Evolutionary conservation across 1,140 invertebrate genomes (phyloP).

Genomic region (Octopus bimaculoides): DNA sequence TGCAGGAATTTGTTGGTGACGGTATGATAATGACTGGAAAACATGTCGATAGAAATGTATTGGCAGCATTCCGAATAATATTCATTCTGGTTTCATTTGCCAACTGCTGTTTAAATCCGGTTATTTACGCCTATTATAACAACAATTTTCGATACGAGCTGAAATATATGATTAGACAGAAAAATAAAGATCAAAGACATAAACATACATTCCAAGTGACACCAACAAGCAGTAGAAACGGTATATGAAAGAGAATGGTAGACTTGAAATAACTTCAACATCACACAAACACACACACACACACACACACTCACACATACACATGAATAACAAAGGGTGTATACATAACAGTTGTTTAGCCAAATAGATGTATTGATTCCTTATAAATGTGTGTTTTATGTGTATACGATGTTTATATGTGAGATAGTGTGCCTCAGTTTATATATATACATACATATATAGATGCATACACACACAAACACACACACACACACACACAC

Average conservation of each 20-base stretch:
- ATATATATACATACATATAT: background rate
- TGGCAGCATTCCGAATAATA: background rate
- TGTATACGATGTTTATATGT: background rate
- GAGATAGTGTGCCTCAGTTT: background rate
- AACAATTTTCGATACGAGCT: conserved; percentile 6
- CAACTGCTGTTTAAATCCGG: conserved; percentile 10
- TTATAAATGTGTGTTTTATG: background rate
- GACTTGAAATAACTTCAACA: background rate
- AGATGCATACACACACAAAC: background rate
- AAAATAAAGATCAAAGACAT: background rate
- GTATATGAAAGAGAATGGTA: background rate
- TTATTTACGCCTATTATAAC: conserved; percentile 10
- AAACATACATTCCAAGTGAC: conserved; percentile 6
- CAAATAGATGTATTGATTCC: background rate
- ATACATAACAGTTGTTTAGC: background rate
- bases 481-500: background rate
- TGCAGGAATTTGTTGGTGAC: conserved; percentile 4
- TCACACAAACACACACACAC: background rate
- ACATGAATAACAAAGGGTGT: background rate
- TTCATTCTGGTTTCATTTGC: conserved; percentile 3
- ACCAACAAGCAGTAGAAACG: background rate
- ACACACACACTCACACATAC: background rate
- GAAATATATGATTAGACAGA: conserved; percentile 4
- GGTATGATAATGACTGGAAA: background rate
- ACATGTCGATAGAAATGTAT: background rate